Percentiles rank a stretch among this genome's conserved stretches.
phyloP scores from a whole-genome alignment of 1,140 invertebrate species.

The Goniozus legneri region DNA sequence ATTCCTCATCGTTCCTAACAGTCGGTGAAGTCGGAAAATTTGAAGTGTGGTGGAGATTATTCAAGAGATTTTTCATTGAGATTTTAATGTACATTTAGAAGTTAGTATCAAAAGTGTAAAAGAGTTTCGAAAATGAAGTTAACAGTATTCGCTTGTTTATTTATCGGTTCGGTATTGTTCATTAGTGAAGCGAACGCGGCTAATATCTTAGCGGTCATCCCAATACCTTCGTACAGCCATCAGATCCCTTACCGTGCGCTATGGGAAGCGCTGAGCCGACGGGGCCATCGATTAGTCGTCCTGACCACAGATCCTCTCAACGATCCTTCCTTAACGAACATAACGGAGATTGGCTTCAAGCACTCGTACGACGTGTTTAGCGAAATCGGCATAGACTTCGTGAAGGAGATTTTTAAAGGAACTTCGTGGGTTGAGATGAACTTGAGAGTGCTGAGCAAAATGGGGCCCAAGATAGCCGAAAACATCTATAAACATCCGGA shows the following conservation, averaged over 20 bases:
- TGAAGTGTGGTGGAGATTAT: too few species aligned
- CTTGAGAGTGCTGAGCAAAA: rapidly evolving
- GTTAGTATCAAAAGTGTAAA: too few species aligned
- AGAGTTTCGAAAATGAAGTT: too few species aligned
- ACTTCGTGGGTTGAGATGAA: not conserved
- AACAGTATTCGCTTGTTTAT: too few species aligned
- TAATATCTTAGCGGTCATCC: conserved; percentile 54
- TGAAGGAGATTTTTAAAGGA: not conserved
- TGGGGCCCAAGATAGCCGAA: not conserved
- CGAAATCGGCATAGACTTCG: not conserved
- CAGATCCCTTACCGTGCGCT: conserved; percentile 52
- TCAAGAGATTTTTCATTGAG: too few species aligned
- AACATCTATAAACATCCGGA: conserved; percentile 14
- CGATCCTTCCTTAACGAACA: conserved; percentile 25
- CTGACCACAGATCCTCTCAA: conserved; percentile 40
- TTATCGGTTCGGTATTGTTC: too few species aligned
- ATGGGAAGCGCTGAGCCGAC: conserved; percentile 34
- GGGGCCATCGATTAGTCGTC: conserved; percentile 51
- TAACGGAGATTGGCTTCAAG: conserved; percentile 24
- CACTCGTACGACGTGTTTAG: not conserved
- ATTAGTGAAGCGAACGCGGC: conserved; percentile 19
- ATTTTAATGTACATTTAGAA: too few species aligned
- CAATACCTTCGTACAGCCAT: conserved; percentile 57
- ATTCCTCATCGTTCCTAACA: too few species aligned
- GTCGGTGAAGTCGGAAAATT: too few species aligned